A percentile compares a stretch with the other conserved stretches of the same genome.
Conservation (phyloP, 2,888 invertebrate genomes). For the Cheiracanthium punctorium region DNA sequence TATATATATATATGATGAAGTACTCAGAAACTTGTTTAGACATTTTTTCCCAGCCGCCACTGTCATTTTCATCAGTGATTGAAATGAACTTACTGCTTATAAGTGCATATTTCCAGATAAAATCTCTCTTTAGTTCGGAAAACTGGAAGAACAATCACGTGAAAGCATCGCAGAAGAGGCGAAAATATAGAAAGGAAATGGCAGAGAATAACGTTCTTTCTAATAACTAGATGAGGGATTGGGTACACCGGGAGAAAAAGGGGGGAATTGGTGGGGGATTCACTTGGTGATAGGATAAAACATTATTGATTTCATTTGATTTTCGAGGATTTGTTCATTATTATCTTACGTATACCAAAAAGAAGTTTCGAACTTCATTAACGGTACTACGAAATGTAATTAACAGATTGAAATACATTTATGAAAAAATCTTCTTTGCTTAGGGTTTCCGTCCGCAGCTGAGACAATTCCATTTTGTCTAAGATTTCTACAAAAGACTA, state of each 20-base stretch:
- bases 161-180: conserved; percentile 44
- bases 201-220: conserved; percentile 36
- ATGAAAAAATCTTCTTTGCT: background rate
- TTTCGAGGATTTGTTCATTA: background rate
- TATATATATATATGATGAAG: too few species aligned
- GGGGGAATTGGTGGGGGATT: too few species aligned
- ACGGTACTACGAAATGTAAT: background rate
- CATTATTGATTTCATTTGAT: conserved; percentile 2
- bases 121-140: background rate
- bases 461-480: background rate
- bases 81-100: conserved; percentile 25
- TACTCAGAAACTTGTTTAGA: background rate
- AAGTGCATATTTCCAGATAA: conserved; percentile 25
- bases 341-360: background rate
- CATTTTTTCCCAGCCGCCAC: background rate
- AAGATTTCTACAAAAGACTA: background rate
- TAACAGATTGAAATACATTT: background rate
- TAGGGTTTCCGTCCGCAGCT: background rate
- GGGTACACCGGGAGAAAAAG: conserved; percentile 9
- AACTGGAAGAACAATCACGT: conserved; percentile 38
- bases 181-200: conserved; percentile 38
- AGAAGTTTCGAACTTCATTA: background rate
- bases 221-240: conserved; percentile 28
- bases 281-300: background rate
- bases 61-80: conserved; percentile 16